A percentile compares a stretch with the other conserved stretches of the same genome.
Conservation (phyloP, 2,797 vertebrate genomes). For the Potorous gilbertii region DNA sequence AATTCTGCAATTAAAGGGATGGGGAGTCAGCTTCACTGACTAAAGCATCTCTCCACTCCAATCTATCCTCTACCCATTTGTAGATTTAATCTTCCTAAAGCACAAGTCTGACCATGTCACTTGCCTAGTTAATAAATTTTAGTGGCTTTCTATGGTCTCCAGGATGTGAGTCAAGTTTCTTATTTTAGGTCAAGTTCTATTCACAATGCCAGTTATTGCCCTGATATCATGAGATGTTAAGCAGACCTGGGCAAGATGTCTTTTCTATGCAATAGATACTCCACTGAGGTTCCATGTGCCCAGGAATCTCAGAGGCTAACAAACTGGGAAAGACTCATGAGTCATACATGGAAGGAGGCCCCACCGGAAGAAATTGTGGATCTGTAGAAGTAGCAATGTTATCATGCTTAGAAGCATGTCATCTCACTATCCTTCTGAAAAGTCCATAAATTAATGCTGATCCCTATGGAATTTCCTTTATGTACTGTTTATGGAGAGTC, state of each 20-base stretch:
- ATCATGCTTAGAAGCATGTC: neutral
- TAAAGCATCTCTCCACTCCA: neutral
- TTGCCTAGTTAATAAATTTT: neutral
- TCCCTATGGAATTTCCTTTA: neutral
- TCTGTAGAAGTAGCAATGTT: neutral
- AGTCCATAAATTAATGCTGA: neutral
- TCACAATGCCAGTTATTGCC: neutral
- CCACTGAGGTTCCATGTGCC: neutral
- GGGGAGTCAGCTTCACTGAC: neutral
- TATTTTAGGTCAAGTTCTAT: neutral
- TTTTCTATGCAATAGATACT: neutral
- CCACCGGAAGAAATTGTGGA: neutral
- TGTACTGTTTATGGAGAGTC: neutral
- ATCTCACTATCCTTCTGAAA: neutral
- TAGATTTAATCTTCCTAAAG: neutral
- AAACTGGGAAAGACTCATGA: neutral
- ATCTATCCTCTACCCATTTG: neutral
- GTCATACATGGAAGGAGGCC: neutral
- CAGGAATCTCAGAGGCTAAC: neutral
- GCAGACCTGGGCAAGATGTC: neutral
- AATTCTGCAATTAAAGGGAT: neutral
- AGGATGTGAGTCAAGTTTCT: neutral
- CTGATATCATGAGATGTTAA: neutral
- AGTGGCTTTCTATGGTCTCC: neutral
- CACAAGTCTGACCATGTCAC: neutral